Evolutionary conservation across 2,888 invertebrate species (phyloP).

Genomic region (Apoda limacodes): DNA sequence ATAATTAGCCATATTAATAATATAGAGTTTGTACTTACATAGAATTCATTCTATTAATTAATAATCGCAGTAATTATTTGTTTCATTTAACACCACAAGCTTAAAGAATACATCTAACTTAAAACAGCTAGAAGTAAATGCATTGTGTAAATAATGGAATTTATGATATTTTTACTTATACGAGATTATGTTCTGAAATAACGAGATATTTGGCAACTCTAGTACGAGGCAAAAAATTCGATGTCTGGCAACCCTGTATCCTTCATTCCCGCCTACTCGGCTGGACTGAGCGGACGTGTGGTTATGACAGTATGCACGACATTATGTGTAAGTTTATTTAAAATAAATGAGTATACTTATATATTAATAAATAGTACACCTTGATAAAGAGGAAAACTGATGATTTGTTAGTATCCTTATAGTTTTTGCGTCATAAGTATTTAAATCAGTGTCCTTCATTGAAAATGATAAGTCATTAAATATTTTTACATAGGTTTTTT

Average conservation of each 20-base stretch:
- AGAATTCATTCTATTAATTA: background rate
- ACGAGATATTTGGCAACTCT: conserved; percentile 2
- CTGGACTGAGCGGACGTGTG: too few species aligned
- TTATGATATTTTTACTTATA: conserved; percentile 1
- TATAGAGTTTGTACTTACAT: background rate
- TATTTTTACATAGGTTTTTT: too few species aligned
- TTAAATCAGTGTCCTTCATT: too few species aligned
- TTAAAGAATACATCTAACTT: background rate
- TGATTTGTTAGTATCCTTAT: too few species aligned
- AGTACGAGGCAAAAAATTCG: conserved; percentile 1
- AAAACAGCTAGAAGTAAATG: background rate
- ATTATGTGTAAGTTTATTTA: too few species aligned
- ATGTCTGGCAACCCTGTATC: conserved; percentile 1
- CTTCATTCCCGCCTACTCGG: too few species aligned
- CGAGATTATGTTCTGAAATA: conserved; percentile 2
- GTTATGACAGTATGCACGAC: too few species aligned
- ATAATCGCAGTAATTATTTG: background rate
- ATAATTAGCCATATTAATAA: background rate
- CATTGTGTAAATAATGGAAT: background rate
- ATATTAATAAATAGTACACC: too few species aligned
- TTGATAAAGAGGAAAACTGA: too few species aligned
- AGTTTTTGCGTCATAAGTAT: too few species aligned
- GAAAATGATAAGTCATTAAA: too few species aligned
- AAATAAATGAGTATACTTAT: too few species aligned
- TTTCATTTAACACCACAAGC: background rate